A percentile compares a stretch with the other conserved stretches of the same genome.
Conservation (phyloP, 2,888 invertebrate genomes). For the Hirtodrosophila alboralis region DNA sequence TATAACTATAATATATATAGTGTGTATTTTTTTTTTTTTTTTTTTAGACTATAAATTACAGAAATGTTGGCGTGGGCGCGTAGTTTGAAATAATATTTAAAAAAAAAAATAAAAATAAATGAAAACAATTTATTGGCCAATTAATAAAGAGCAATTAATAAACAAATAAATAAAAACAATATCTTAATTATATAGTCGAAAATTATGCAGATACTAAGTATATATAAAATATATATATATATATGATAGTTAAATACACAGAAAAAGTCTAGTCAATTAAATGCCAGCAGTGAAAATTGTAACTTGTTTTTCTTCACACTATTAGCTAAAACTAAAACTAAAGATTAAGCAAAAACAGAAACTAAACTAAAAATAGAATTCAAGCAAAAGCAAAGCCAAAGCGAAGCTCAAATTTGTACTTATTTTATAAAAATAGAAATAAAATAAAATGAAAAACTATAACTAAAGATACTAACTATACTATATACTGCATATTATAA, state of each 20-base stretch:
- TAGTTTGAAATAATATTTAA: no score
- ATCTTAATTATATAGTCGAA: slow-evolving; percentile 67
- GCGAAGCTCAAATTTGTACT: slow-evolving; percentile 56
- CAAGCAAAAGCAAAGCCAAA: slow-evolving; percentile 16
- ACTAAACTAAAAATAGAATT: slow-evolving; percentile 17
- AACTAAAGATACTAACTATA: neutral
- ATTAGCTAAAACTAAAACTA: slow-evolving; percentile 48
- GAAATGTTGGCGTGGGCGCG: no score
- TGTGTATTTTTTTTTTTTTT: slow-evolving; percentile 46
- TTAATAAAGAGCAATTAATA: slow-evolving; percentile 68
- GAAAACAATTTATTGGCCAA: slow-evolving; percentile 66
- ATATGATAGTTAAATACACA: slow-evolving; percentile 30
- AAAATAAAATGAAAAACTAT: slow-evolving; percentile 5
- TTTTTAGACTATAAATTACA: slow-evolving; percentile 59
- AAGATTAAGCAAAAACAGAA: slow-evolving; percentile 3
- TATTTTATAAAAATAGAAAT: slow-evolving; percentile 59
- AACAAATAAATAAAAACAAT: slow-evolving; percentile 47
- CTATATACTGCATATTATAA: slow-evolving; percentile 39
- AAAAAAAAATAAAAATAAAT: no score
- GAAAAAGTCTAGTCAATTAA: slow-evolving; percentile 70
- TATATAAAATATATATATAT: neutral
- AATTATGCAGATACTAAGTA: slow-evolving; percentile 37
- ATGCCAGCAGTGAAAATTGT: slow-evolving; percentile 53
- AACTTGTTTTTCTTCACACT: slow-evolving; percentile 62
- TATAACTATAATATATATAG: slow-evolving; percentile 28